Evolutionary conservation across 2,797 vertebrate species (phyloP).

Genomic region (Tauraco hartlaubi): DNA sequence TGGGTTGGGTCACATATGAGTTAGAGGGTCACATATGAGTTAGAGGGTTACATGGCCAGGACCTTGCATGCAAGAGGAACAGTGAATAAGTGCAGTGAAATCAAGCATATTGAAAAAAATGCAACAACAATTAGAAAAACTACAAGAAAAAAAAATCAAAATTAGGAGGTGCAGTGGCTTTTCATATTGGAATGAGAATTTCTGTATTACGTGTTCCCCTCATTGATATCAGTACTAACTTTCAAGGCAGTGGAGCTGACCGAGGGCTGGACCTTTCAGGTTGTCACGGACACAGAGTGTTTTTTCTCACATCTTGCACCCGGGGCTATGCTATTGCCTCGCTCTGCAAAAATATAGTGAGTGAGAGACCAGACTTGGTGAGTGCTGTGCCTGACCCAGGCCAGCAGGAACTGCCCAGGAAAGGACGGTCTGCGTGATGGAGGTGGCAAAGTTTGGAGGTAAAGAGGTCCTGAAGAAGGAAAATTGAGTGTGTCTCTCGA

Average conservation of each 20-base stretch:
- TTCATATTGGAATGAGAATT: neutral
- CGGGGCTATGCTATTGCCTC: neutral
- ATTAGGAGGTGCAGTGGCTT: neutral
- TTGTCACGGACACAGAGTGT: neutral
- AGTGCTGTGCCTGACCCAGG: neutral
- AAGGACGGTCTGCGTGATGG: neutral
- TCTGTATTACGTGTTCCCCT: neutral
- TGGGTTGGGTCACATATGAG: neutral
- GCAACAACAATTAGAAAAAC: neutral
- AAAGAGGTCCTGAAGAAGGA: neutral
- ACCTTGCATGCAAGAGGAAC: neutral
- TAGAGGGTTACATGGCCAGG: neutral
- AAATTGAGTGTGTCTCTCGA: neutral
- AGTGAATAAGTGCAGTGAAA: neutral
- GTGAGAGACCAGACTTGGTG: neutral
- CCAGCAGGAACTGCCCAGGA: neutral
- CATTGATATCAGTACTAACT: neutral
- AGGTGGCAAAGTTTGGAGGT: neutral
- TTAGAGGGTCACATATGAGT: neutral
- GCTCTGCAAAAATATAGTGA: neutral
- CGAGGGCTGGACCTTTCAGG: neutral
- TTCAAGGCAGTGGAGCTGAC: neutral
- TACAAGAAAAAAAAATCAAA: neutral
- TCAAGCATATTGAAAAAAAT: neutral
- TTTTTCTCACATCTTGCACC: neutral